phyloP scores from a whole-genome alignment of 2,113 vertebrate species.

The Gymnogyps californianus region DNA sequence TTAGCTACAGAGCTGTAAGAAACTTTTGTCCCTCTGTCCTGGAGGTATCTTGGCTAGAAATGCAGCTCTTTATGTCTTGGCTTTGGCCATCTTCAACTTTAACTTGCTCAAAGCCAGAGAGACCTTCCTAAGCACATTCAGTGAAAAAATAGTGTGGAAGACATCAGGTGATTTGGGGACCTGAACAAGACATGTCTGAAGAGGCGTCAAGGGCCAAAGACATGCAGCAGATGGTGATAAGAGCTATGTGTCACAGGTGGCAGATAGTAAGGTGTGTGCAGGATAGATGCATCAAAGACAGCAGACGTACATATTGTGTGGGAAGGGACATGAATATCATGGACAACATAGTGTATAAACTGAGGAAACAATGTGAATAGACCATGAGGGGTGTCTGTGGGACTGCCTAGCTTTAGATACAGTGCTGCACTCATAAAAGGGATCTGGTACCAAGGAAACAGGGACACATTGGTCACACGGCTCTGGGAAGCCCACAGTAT shows the following conservation, averaged over 20 bases:
- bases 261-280: not conserved
- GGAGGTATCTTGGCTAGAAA: not conserved
- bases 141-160: not conserved
- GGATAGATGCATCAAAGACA: not conserved
- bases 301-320: not conserved
- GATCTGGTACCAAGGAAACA: not conserved
- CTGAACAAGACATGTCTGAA: not conserved
- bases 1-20: not conserved
- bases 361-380: not conserved
- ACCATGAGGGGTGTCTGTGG: not conserved
- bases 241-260: not conserved
- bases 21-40: not conserved
- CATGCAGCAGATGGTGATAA: not conserved
- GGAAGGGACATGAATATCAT: not conserved
- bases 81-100: not conserved
- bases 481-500: not conserved
- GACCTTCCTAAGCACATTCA: not conserved
- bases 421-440: not conserved
- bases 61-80: not conserved
- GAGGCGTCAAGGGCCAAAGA: not conserved
- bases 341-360: not conserved
- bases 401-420: no score
- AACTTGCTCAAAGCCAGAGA: not conserved
- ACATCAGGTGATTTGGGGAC: no score
- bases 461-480: rapidly evolving